phyloP scores from a whole-genome alignment of 2,888 invertebrate genomes.

The Volucella inflata region DNA sequence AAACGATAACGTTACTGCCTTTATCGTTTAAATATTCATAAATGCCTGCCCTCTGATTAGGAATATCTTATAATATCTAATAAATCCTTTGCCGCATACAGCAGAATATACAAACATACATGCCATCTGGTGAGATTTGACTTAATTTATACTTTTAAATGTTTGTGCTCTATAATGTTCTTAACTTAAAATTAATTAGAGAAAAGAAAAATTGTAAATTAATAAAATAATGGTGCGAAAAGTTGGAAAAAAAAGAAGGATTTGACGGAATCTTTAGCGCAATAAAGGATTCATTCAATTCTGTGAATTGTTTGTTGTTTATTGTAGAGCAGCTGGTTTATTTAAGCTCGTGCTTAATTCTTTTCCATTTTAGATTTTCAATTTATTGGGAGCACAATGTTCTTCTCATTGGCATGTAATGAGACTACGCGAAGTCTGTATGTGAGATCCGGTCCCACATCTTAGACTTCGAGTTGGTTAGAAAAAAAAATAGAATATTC shows the following conservation, averaged over 20 bases:
- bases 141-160: constrained; percentile 49
- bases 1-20: constrained; percentile 23
- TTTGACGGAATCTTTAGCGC: constrained; percentile 52
- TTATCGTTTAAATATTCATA: constrained; percentile 23
- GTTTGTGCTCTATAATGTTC: constrained; percentile 56
- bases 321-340: constrained; percentile 1
- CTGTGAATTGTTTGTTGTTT: constrained; percentile 37
- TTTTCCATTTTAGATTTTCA: too few relatives aligned
- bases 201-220: constrained; percentile 42
- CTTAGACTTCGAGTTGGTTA: too few relatives aligned
- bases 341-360: not conserved
- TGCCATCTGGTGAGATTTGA: constrained; percentile 48
- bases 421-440: too few relatives aligned
- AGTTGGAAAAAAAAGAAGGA: constrained; percentile 31
- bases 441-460: too few relatives aligned
- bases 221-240: constrained; percentile 56
- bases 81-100: constrained; percentile 52
- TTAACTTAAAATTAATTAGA: constrained; percentile 49
- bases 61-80: constrained; percentile 16
- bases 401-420: too few relatives aligned
- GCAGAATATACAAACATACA: constrained; percentile 1
- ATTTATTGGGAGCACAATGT: too few relatives aligned
- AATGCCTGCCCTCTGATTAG: constrained; percentile 48
- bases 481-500: too few relatives aligned
- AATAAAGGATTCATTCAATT: constrained; percentile 57